These are phyloP conservation scores for Chaunax sp. DNA, from an alignment of 2,797 vertebrate species.

Conservation along the genomic window DNA sequence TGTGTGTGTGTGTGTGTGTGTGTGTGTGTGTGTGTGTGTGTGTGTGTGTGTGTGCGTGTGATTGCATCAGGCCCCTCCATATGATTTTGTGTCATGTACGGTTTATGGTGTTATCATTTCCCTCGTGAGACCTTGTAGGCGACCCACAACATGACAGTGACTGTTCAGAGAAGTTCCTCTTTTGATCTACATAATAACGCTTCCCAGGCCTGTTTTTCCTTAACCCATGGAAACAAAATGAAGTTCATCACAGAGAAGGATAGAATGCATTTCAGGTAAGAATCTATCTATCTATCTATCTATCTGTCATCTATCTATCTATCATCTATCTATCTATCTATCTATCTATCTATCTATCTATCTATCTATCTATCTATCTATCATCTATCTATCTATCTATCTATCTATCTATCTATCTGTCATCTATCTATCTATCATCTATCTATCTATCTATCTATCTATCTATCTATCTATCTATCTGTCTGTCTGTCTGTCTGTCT, in stretches of 20 bases:
- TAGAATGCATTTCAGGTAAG: conserved; percentile 62
- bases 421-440: too few species aligned
- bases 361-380: too few species aligned
- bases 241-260: conserved; percentile 27
- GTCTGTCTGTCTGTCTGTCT: too few species aligned
- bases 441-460: too few species aligned
- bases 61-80: conserved; percentile 27
- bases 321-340: background rate
- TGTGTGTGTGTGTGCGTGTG: background rate
- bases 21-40: background rate
- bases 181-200: conserved; percentile 1
- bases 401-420: too few species aligned
- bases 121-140: conserved; percentile 29
- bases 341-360: background rate
- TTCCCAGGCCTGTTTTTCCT: conserved; percentile 15
- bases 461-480: too few species aligned
- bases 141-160: conserved; percentile 66
- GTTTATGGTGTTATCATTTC: conserved; percentile 8
- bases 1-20: conserved; percentile 1
- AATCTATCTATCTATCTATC: background rate
- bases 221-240: conserved; percentile 43
- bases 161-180: conserved; percentile 71
- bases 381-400: too few species aligned
- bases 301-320: too few species aligned
- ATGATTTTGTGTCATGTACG: conserved; percentile 46